Conservation (phyloP, 2,888 invertebrate species). For the Hesperia comma region DNA sequence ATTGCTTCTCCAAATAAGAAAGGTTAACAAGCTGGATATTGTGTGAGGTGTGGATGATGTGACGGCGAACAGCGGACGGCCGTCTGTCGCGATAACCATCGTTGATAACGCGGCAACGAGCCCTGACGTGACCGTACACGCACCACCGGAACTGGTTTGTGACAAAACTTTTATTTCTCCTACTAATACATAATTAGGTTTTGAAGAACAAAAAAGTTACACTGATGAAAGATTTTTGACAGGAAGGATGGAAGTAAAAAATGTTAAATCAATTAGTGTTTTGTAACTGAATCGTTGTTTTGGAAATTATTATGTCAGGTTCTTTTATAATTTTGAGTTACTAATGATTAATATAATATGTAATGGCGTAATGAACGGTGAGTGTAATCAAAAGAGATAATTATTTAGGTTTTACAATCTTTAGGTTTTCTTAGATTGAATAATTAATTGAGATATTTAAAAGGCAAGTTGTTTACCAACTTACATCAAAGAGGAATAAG, state of each 20-base stretch:
- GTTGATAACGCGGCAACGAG: constrained; percentile 74
- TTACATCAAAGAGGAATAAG: no score
- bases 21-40: constrained; percentile 69
- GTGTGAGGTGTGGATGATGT: constrained; percentile 72
- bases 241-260: background rate
- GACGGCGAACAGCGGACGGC: constrained; percentile 64
- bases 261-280: background rate
- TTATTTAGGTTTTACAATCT: no score
- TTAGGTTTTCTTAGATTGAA: no score
- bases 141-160: constrained; percentile 49
- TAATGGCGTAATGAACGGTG: no score
- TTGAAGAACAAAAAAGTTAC: background rate
- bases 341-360: no score
- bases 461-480: no score
- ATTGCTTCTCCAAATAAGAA: constrained; percentile 22
- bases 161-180: constrained; percentile 19
- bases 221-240: background rate
- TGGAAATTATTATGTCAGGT: background rate
- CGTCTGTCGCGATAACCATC: constrained; percentile 76
- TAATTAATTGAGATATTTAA: no score
- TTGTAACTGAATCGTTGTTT: background rate
- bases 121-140: constrained; percentile 66
- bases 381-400: no score
- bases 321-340: background rate
- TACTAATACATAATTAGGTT: background rate